phyloP scores from a whole-genome alignment of 2,888 invertebrate species.

The Acronicta psi region DNA sequence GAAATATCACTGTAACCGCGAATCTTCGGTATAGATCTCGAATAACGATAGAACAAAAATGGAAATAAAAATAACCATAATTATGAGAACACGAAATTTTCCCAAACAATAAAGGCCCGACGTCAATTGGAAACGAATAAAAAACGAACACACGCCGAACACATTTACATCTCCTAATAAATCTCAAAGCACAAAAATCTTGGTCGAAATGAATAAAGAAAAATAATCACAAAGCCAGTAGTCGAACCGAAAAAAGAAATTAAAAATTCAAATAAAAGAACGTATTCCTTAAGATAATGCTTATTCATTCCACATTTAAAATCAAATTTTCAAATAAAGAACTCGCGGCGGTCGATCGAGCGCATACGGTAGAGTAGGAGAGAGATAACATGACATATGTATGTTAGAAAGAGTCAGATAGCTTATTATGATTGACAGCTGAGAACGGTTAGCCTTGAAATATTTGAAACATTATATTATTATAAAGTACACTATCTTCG shows the following conservation, averaged over 20 bases:
- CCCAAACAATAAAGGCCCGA: slow-evolving; percentile 63
- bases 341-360: slow-evolving; percentile 83
- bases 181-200: slow-evolving; percentile 77
- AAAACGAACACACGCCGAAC: slow-evolving; percentile 68
- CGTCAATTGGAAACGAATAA: slow-evolving; percentile 67
- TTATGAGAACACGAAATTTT: slow-evolving; percentile 63
- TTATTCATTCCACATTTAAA: slow-evolving; percentile 89
- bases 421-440: slow-evolving; percentile 89
- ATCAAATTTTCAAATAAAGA: slow-evolving; percentile 89
- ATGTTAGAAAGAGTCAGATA: slow-evolving; percentile 81
- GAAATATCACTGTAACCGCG: slow-evolving; percentile 40
- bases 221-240: slow-evolving; percentile 80
- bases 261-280: slow-evolving; percentile 88
- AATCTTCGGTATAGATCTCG: slow-evolving; percentile 48
- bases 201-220: slow-evolving; percentile 74
- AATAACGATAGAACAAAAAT: slow-evolving; percentile 49
- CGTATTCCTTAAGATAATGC: slow-evolving; percentile 88
- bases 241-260: slow-evolving; percentile 84
- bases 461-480: slow-evolving; percentile 89
- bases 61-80: slow-evolving; percentile 61
- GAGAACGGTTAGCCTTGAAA: slow-evolving; percentile 89
- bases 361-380: slow-evolving; percentile 75
- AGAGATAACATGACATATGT: slow-evolving; percentile 67
- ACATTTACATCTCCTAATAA: slow-evolving; percentile 83
- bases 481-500: slow-evolving; percentile 88